Percentiles rank a stretch among this genome's conserved stretches.
These are phyloP conservation scores for Mythimna albipuncta DNA, from an alignment of 2,888 invertebrate species.

Conservation along the genomic window DNA sequence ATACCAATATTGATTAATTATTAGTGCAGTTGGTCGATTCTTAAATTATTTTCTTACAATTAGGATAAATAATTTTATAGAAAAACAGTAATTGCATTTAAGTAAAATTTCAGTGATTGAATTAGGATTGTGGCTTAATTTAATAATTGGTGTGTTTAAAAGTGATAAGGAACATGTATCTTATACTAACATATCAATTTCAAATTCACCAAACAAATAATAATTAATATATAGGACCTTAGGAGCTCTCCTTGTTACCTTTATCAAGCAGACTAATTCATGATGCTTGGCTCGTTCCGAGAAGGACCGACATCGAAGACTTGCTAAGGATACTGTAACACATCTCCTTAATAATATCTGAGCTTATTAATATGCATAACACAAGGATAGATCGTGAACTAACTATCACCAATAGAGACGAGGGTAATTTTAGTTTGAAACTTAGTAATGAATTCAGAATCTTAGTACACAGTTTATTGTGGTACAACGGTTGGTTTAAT, in stretches of 20 bases:
- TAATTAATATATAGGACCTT: conserved; percentile 41
- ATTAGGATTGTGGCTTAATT: too few relatives aligned
- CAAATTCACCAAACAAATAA: conserved; percentile 32
- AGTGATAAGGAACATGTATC: too few relatives aligned
- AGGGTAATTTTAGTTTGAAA: conserved; percentile 82
- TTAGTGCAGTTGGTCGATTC: too few relatives aligned
- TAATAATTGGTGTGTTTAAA: too few relatives aligned
- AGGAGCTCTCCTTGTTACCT: conserved; percentile 29
- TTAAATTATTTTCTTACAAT: too few relatives aligned
- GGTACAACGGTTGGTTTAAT: conserved; percentile 54
- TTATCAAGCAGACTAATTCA: conserved; percentile 59
- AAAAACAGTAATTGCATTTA: too few relatives aligned
- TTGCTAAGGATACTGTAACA: conserved; percentile 63
- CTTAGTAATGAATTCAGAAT: conserved; percentile 87
- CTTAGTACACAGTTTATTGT: conserved; percentile 81
- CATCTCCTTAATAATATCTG: conserved; percentile 79
- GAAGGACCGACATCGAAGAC: conserved; percentile 58
- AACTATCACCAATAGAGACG: conserved; percentile 81
- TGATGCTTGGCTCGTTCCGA: conserved; percentile 67
- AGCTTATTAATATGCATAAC: conserved; percentile 87
- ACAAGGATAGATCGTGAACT: conserved; percentile 79
- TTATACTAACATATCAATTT: conserved; percentile 14
- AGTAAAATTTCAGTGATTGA: too few relatives aligned
- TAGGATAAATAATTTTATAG: too few relatives aligned
- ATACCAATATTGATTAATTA: not conserved